phyloP scores from a whole-genome alignment of 2,113 vertebrate genomes.

The Acrocephalus kingi region DNA sequence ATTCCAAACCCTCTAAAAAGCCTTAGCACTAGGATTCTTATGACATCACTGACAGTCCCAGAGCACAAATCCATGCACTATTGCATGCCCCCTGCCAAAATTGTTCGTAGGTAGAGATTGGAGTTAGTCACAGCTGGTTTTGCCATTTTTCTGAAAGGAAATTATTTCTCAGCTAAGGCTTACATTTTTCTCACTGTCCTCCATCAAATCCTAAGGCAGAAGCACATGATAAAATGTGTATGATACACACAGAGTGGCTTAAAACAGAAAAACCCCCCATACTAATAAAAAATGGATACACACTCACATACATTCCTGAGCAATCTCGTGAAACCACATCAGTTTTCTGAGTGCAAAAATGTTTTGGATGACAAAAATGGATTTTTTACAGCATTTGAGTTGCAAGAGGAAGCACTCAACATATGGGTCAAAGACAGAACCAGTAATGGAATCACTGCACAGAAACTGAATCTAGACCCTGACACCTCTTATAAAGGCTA shows the following conservation, averaged over 20 bases:
- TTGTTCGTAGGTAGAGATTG: not conserved
- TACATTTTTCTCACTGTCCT: not conserved
- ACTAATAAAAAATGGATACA: not conserved
- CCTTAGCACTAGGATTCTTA: not conserved
- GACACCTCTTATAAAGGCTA: not conserved
- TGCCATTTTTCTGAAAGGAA: conserved; percentile 21
- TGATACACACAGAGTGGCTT: not conserved
- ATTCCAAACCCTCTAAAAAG: conserved; percentile 5
- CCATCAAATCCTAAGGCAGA: not conserved
- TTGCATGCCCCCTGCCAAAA: not conserved
- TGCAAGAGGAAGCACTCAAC: not conserved
- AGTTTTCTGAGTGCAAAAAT: not conserved
- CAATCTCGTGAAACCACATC: not conserved
- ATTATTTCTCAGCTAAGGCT: conserved; percentile 10
- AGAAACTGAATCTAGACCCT: not conserved
- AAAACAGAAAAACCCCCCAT: not conserved
- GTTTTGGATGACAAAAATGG: not conserved
- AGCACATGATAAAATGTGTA: not conserved
- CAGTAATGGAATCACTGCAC: not conserved
- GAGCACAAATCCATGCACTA: not conserved
- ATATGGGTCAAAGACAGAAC: not conserved
- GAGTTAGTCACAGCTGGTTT: conserved; percentile 26
- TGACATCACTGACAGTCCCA: not conserved
- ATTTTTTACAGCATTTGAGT: not conserved
- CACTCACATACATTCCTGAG: not conserved